phyloP scores from a whole-genome alignment of 2,797 vertebrate genomes.

The Poecilia velifera region DNA sequence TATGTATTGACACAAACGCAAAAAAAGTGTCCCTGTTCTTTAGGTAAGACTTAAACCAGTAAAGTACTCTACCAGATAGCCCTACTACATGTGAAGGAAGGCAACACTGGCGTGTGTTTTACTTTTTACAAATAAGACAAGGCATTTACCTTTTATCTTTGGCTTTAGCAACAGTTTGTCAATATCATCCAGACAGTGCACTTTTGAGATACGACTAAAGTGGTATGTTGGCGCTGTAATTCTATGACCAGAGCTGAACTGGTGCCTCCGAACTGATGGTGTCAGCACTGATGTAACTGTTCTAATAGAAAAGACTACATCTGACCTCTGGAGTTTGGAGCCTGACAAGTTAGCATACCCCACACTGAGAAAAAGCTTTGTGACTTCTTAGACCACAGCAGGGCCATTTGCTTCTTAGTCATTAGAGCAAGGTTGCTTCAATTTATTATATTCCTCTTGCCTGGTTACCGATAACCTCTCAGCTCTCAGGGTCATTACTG shows the following conservation, averaged over 20 bases:
- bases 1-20: too few species aligned
- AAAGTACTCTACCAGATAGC: too few species aligned
- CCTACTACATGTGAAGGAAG: not conserved
- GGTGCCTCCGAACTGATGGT: not conserved
- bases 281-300: conserved; percentile 5
- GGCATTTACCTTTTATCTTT: not conserved
- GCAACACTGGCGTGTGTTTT: not conserved
- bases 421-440: conserved; percentile 6
- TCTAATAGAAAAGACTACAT: conserved; percentile 9
- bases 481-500: conserved; percentile 33
- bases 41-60: too few species aligned
- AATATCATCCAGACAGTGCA: not conserved
- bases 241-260: not conserved
- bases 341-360: not conserved
- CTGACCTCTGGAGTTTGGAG: not conserved
- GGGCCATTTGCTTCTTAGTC: conserved; percentile 1
- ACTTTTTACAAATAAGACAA: not conserved
- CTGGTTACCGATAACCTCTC: conserved; percentile 21
- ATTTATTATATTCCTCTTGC: conserved; percentile 22
- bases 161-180: not conserved
- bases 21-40: too few species aligned
- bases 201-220: not conserved
- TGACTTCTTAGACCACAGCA: not conserved
- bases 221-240: not conserved
- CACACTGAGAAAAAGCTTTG: not conserved